Percentiles rank a stretch among this genome's conserved stretches.
Evolutionary conservation across 2,797 vertebrate genomes (phyloP).

Genomic region (Siniperca scherzeri): DNA sequence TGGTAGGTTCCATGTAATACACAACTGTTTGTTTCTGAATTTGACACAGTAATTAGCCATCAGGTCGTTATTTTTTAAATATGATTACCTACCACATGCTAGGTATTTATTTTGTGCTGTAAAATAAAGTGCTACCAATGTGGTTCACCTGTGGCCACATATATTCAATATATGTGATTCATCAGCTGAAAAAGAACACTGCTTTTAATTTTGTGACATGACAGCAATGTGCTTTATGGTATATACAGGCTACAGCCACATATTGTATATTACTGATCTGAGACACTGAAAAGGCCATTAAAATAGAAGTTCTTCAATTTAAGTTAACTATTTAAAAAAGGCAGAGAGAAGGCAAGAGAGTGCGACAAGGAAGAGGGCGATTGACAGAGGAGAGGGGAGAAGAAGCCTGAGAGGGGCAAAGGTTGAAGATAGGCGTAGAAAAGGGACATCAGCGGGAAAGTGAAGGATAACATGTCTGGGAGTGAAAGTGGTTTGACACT

Average conservation of each 20-base stretch:
- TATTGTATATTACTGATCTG: neutral
- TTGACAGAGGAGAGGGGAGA: neutral
- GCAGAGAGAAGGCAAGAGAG: neutral
- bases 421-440: neutral
- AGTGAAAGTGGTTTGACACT: slow-evolving; percentile 49
- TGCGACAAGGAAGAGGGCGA: slow-evolving; percentile 3
- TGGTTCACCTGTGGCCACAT: neutral
- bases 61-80: neutral
- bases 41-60: neutral
- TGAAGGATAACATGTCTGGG: slow-evolving; percentile 26
- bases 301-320: neutral
- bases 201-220: neutral
- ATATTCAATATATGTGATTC: neutral
- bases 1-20: too few species aligned
- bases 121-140: neutral
- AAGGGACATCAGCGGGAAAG: slow-evolving; percentile 1
- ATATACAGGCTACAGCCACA: neutral
- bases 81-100: neutral
- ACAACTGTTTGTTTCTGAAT: neutral
- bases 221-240: neutral
- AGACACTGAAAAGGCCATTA: neutral
- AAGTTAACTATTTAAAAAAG: neutral
- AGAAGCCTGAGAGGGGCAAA: neutral
- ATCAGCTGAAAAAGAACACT: neutral
- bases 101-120: neutral